A percentile compares a stretch with the other conserved stretches of the same genome.
These are phyloP conservation scores for Vanacampus margaritifer DNA, from an alignment of 2,113 vertebrate genomes.

Conservation along the genomic window DNA sequence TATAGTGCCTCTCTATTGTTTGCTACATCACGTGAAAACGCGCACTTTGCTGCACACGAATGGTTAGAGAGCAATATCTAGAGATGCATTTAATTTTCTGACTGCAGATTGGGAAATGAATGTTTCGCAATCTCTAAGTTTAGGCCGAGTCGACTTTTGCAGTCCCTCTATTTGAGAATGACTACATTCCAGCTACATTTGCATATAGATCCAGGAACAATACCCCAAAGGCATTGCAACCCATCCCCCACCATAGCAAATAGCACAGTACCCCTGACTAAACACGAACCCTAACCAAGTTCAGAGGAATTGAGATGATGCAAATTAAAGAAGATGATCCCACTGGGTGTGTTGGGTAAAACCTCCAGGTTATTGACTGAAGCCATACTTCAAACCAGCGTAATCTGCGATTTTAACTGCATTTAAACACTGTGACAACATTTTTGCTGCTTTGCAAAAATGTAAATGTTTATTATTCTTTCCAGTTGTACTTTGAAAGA, in stretches of 20 bases:
- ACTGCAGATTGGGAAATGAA: conserved; percentile 25
- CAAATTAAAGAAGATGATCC: conserved; percentile 41
- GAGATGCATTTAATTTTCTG: conserved; percentile 43
- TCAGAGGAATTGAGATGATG: conserved; percentile 46
- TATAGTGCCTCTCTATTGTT: conserved; percentile 75
- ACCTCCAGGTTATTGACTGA: conserved; percentile 38
- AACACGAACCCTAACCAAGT: conserved; percentile 51
- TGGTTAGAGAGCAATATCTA: conserved; percentile 53
- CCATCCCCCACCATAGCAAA: conserved; percentile 25
- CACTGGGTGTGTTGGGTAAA: conserved; percentile 36
- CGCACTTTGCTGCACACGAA: conserved; percentile 66
- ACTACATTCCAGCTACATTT: conserved; percentile 28
- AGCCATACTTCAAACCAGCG: conserved; percentile 45
- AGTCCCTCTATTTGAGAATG: conserved; percentile 53
- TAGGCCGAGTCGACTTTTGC: conserved; percentile 22
- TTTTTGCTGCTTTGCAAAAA: conserved; percentile 12
- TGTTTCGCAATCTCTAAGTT: conserved; percentile 43
- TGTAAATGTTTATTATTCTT: not conserved
- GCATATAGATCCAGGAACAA: conserved; percentile 28
- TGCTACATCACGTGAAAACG: conserved; percentile 63
- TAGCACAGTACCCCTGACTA: conserved; percentile 42
- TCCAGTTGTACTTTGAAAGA: not conserved
- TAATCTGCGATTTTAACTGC: conserved; percentile 46
- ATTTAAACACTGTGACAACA: not conserved
- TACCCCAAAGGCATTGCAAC: conserved; percentile 12